phyloP scores from a whole-genome alignment of 2,113 vertebrate species.

The Antennarius striatus region DNA sequence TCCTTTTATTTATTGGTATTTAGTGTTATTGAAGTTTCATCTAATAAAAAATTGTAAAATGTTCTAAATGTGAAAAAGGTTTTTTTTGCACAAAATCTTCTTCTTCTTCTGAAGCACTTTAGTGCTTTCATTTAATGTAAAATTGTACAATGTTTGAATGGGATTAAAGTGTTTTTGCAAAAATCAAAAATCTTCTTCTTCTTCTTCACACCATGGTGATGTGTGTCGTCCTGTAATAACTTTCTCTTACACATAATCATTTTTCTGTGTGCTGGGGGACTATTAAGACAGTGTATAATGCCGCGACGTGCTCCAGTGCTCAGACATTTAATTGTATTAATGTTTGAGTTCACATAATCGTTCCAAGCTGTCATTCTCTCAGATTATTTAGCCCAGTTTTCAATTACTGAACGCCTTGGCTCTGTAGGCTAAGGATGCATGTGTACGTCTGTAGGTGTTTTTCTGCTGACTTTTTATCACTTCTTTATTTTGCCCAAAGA shows the following conservation, averaged over 20 bases:
- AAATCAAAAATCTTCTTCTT: constrained; percentile 35
- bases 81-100: too few species aligned
- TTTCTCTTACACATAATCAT: constrained; percentile 29
- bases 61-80: too few species aligned
- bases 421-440: constrained; percentile 57
- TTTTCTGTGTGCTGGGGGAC: constrained; percentile 62
- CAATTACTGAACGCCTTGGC: constrained; percentile 69
- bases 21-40: too few species aligned
- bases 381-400: constrained; percentile 76
- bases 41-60: too few species aligned
- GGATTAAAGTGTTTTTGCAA: too few species aligned
- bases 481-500: constrained; percentile 23
- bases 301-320: constrained; percentile 72
- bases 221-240: constrained; percentile 38
- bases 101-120: too few species aligned
- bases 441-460: constrained; percentile 31
- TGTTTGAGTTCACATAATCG: constrained; percentile 79
- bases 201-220: constrained; percentile 46
- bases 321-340: constrained; percentile 79
- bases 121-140: too few species aligned
- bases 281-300: constrained; percentile 76
- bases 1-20: too few species aligned
- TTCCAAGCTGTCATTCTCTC: constrained; percentile 74
- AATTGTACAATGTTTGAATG: too few species aligned
- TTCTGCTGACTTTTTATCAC: constrained; percentile 32